Percentiles rank a stretch among this genome's conserved stretches.
Conservation (phyloP, 2,113 vertebrate species). For the Scomber japonicus region DNA sequence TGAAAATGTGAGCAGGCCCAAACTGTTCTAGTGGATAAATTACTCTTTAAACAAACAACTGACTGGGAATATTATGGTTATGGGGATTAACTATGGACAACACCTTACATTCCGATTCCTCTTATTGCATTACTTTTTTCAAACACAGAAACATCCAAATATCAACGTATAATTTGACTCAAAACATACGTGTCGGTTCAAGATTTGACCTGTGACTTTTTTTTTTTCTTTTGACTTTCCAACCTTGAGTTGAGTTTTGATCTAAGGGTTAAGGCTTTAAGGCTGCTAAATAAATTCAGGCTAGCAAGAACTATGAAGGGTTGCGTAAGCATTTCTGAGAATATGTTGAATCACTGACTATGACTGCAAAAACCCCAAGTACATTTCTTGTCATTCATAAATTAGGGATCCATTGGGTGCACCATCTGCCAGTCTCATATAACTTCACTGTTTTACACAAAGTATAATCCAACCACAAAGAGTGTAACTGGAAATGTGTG, state of each 20-base stretch:
- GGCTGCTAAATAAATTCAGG: no score
- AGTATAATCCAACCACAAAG: constrained; percentile 1
- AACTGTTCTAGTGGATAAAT: neutral
- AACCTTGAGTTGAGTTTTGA: neutral
- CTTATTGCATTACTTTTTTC: no score
- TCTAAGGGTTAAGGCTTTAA: no score
- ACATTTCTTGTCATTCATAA: neutral
- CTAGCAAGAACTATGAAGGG: neutral
- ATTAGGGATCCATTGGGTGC: neutral
- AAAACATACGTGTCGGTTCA: no score
- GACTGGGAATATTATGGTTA: neutral
- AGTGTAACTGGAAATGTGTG: constrained; percentile 35
- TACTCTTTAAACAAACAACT: neutral
- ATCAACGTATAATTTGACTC: no score
- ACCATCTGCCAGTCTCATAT: constrained; percentile 1
- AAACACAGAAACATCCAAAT: no score
- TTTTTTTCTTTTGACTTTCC: neutral
- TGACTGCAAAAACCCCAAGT: neutral
- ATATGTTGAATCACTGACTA: constrained; percentile 1
- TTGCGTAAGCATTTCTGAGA: neutral
- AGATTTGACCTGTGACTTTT: no score
- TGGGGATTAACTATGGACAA: neutral
- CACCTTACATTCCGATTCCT: no score
- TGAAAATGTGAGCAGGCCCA: neutral
- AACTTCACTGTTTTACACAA: neutral